Percentiles rank a stretch among this genome's conserved stretches.
phyloP scores from a whole-genome alignment of 2,888 invertebrate species.

The Galeruca laticollis region DNA sequence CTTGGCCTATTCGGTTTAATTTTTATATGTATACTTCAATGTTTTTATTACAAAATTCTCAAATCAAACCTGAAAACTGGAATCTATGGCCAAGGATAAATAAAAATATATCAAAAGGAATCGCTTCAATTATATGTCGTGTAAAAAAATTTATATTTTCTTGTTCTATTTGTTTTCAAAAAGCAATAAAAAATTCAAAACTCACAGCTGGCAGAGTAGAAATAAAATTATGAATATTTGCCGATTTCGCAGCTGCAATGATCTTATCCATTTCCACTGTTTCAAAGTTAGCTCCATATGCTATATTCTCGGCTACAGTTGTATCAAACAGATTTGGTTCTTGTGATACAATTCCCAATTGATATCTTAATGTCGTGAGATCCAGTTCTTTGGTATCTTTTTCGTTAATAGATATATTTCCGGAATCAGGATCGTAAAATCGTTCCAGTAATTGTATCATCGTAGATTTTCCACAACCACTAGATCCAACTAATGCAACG shows the following conservation, averaged over 20 bases:
- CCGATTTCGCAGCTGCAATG: constrained; percentile 81
- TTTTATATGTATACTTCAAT: too few species aligned
- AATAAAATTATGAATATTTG: constrained; percentile 91
- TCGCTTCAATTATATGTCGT: too few species aligned
- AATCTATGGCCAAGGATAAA: too few species aligned
- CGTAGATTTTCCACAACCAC: constrained; percentile 91
- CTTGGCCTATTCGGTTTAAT: too few species aligned
- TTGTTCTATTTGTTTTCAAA: too few species aligned
- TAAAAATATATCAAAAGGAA: too few species aligned
- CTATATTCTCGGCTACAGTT: too few species aligned
- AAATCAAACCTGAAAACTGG: too few species aligned
- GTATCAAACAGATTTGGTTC: constrained; percentile 91
- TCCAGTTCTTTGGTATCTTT: constrained; percentile 55
- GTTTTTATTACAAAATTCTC: too few species aligned
- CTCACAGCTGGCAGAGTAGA: constrained; percentile 79
- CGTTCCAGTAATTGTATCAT: constrained; percentile 84
- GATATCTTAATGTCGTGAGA: constrained; percentile 64
- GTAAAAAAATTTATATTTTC: too few species aligned
- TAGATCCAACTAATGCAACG: constrained; percentile 80
- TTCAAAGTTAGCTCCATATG: constrained; percentile 84
- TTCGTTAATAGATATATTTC: constrained; percentile 68
- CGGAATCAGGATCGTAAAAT: constrained; percentile 81
- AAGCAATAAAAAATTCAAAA: constrained; percentile 26
- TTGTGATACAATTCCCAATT: constrained; percentile 91
- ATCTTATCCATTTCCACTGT: constrained; percentile 78